Evolutionary conservation across 2,888 invertebrate species (phyloP).

Genomic region (Acleris holmiana): DNA sequence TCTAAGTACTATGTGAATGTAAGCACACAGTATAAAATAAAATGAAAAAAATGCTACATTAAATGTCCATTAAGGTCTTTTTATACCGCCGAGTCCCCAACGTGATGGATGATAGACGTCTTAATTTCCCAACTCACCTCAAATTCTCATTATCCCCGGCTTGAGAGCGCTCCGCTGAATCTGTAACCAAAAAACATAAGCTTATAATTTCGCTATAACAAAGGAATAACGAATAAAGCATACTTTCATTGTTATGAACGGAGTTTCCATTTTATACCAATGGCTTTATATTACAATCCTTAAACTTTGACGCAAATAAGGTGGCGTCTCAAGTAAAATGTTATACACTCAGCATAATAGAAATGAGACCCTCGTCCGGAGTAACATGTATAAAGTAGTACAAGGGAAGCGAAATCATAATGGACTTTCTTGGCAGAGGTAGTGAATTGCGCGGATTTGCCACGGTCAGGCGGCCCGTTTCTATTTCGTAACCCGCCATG

Average conservation of each 20-base stretch:
- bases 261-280: constrained; percentile 25
- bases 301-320: constrained; percentile 9
- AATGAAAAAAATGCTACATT: constrained; percentile 47
- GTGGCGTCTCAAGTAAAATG: constrained; percentile 3
- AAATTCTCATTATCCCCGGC: constrained; percentile 59
- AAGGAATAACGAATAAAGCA: constrained; percentile 26
- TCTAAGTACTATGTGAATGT: neutral
- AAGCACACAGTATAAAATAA: constrained; percentile 32
- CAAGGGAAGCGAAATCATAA: constrained; percentile 33
- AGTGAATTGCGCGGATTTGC: constrained; percentile 35
- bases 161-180: constrained; percentile 49
- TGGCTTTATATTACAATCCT: constrained; percentile 7
- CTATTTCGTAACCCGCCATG: constrained; percentile 14
- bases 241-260: constrained; percentile 24
- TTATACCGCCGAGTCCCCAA: constrained; percentile 32
- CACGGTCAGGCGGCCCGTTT: constrained; percentile 10
- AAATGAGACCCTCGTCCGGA: constrained; percentile 21
- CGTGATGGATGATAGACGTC: constrained; percentile 45
- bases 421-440: constrained; percentile 28
- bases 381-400: constrained; percentile 28
- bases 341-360: constrained; percentile 29
- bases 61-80: constrained; percentile 57
- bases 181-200: constrained; percentile 55
- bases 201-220: constrained; percentile 35
- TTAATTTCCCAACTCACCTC: constrained; percentile 65